Conservation (phyloP, 1,140 invertebrate genomes). For the Vanessa atalanta region DNA sequence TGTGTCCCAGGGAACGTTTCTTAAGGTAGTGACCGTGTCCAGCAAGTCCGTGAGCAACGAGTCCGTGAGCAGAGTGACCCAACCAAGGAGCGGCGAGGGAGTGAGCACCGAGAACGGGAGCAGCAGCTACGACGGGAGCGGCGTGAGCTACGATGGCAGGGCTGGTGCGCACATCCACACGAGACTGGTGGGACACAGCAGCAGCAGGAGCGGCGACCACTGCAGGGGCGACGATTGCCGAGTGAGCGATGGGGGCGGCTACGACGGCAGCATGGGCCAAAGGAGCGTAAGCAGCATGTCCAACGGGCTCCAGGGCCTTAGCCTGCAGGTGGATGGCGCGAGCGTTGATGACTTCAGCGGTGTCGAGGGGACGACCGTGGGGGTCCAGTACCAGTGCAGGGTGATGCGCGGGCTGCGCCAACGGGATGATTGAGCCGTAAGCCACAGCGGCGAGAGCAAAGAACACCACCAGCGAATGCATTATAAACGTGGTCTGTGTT, state of each 20-base stretch:
- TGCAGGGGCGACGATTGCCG: slow-evolving; percentile 33
- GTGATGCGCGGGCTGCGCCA: slow-evolving; percentile 63
- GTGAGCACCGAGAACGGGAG: slow-evolving; percentile 48
- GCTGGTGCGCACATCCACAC: slow-evolving; percentile 58
- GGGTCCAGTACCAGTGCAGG: slow-evolving; percentile 67
- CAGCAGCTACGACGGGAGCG: slow-evolving; percentile 37
- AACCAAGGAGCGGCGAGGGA: slow-evolving; percentile 42
- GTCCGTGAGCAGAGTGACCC: slow-evolving; percentile 37
- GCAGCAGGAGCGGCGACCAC: slow-evolving; percentile 42
- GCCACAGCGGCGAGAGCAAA: slow-evolving; percentile 53
- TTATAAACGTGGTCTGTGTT: slow-evolving; percentile 72
- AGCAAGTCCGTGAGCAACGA: slow-evolving; percentile 26
- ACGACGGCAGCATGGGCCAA: slow-evolving; percentile 23
- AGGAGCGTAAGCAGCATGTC: slow-evolving; percentile 48
- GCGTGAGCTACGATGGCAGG: slow-evolving; percentile 52
- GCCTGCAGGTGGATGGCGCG: slow-evolving; percentile 73
- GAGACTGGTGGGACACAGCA: slow-evolving; percentile 66
- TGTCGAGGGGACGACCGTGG: slow-evolving; percentile 73
- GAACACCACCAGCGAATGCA: slow-evolving; percentile 72
- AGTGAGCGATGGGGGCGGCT: slow-evolving; percentile 48
- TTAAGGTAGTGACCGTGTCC: slow-evolving; percentile 49
- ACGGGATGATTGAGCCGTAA: slow-evolving; percentile 61
- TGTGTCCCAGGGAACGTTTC: slow-evolving; percentile 60
- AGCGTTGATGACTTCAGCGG: slow-evolving; percentile 76
- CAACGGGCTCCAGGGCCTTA: slow-evolving; percentile 63